These are phyloP conservation scores for Peromyscus attwateri DNA, from an alignment of 2,797 vertebrate genomes.

Conservation along the genomic window DNA sequence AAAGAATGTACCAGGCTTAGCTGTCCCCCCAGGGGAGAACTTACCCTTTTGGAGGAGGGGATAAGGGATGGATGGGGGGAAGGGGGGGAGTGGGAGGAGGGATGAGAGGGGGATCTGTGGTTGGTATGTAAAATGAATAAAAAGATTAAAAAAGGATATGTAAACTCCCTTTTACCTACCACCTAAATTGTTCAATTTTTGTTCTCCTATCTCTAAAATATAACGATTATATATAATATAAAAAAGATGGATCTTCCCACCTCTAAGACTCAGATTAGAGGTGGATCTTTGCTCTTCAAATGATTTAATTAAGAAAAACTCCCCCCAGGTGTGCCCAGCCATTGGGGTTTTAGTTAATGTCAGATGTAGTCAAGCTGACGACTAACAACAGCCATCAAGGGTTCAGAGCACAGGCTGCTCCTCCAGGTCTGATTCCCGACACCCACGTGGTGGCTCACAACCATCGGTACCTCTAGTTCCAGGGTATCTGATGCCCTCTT, in stretches of 20 bases:
- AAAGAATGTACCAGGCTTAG: no score
- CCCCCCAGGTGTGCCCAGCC: neutral
- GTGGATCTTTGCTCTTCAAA: neutral
- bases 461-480: neutral
- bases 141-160: neutral
- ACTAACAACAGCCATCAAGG: neutral
- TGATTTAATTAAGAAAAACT: neutral
- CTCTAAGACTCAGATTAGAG: neutral
- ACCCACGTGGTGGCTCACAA: neutral
- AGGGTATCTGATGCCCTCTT: neutral
- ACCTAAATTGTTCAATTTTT: neutral
- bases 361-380: neutral
- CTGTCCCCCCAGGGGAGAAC: no score
- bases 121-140: no score
- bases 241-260: neutral
- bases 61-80: no score
- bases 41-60: no score
- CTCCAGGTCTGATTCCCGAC: neutral
- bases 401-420: neutral
- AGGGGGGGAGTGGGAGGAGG: no score
- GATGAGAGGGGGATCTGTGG: no score
- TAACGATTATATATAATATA: neutral
- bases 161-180: constrained; percentile 18
- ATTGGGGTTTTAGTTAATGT: neutral
- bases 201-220: constrained; percentile 19